Percentiles rank a stretch among this genome's conserved stretches.
Evolutionary conservation across 2,888 invertebrate genomes (phyloP).

Genomic region (Papilio demoleus): DNA sequence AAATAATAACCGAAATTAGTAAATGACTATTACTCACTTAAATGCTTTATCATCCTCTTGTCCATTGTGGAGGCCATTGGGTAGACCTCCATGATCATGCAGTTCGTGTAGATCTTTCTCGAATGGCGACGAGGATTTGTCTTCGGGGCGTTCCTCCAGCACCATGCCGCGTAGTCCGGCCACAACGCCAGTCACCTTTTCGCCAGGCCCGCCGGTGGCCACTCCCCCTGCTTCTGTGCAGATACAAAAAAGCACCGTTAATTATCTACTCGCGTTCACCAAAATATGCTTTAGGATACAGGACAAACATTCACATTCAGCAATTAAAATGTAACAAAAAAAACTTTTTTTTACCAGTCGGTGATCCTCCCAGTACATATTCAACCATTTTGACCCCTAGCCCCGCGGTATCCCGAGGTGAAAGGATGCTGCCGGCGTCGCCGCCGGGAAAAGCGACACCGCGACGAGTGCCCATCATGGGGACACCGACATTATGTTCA

Average conservation of each 20-base stretch:
- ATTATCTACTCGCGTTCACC: background rate
- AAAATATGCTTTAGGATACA: background rate
- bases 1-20: background rate
- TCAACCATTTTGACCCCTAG: constrained; percentile 99
- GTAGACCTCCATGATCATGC: constrained; percentile 77
- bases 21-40: constrained; percentile 87
- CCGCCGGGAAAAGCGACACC: constrained; percentile 86
- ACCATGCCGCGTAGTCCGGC: constrained; percentile 76
- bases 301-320: constrained; percentile 32
- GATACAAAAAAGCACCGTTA: constrained; percentile 28
- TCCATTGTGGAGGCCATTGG: constrained; percentile 83
- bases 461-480: constrained; percentile 89
- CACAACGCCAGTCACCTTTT: constrained; percentile 75
- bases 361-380: constrained; percentile 97
- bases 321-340: constrained; percentile 45
- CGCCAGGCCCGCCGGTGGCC: constrained; percentile 64
- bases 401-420: constrained; percentile 95
- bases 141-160: constrained; percentile 74
- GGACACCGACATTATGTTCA: constrained; percentile 78
- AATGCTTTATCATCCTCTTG: constrained; percentile 95
- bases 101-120: constrained; percentile 78
- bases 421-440: constrained; percentile 86
- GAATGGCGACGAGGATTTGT: constrained; percentile 76
- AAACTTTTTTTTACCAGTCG: constrained; percentile 82
- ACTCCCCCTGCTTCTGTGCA: constrained; percentile 65